Percentiles rank a stretch among this genome's conserved stretches.
phyloP scores from a whole-genome alignment of 2,113 vertebrate species.

The Coregonus clupeaformis region DNA sequence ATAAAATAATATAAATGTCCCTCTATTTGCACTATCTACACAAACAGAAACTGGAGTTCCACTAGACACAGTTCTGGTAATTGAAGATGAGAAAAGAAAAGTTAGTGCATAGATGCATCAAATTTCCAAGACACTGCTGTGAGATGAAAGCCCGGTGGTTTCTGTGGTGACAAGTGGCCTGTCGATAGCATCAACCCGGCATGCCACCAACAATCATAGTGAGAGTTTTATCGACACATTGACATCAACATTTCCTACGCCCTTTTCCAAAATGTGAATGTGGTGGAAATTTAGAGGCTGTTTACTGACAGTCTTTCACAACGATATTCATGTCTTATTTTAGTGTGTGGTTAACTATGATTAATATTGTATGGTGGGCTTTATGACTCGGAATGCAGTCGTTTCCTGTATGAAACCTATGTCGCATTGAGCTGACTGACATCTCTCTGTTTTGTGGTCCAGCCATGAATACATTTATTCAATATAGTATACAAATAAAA shows the following conservation, averaged over 20 bases:
- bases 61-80: slow-evolving; percentile 64
- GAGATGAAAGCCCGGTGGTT: slow-evolving; percentile 68
- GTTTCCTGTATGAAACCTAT: slow-evolving; percentile 62
- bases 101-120: slow-evolving; percentile 54
- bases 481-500: not conserved
- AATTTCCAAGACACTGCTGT: slow-evolving; percentile 63
- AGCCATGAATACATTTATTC: slow-evolving; percentile 43
- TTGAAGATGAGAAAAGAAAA: slow-evolving; percentile 48
- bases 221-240: slow-evolving; percentile 60
- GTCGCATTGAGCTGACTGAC: slow-evolving; percentile 21
- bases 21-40: slow-evolving; percentile 30
- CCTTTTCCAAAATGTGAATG: slow-evolving; percentile 61
- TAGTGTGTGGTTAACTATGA: slow-evolving; percentile 25
- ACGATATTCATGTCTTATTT: slow-evolving; percentile 34
- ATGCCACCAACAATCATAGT: slow-evolving; percentile 58
- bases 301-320: slow-evolving; percentile 56
- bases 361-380: slow-evolving; percentile 9
- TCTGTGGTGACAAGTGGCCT: slow-evolving; percentile 63
- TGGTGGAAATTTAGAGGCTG: slow-evolving; percentile 60
- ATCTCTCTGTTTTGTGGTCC: slow-evolving; percentile 45
- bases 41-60: slow-evolving; percentile 54
- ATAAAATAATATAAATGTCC: slow-evolving; percentile 1
- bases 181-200: slow-evolving; percentile 55
- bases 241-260: slow-evolving; percentile 65
- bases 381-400: slow-evolving; percentile 34